Conservation (phyloP, 2,113 vertebrate genomes). For the Corythaixoides concolor region DNA sequence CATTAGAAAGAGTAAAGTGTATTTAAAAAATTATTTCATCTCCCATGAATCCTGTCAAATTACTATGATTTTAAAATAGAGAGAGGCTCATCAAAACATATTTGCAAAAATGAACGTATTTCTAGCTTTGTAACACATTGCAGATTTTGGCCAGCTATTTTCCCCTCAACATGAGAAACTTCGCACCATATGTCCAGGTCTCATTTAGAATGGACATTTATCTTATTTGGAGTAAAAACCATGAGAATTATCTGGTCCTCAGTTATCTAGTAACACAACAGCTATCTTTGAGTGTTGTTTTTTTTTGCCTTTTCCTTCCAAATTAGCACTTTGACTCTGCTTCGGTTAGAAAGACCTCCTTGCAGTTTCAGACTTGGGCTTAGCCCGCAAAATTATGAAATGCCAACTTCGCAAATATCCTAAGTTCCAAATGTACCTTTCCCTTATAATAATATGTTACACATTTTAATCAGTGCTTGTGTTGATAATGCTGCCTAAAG, state of each 20-base stretch:
- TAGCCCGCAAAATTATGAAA: not conserved
- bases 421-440: not conserved
- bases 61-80: not conserved
- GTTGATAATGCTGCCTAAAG: not conserved
- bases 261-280: not conserved
- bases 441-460: not conserved
- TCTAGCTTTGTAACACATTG: not conserved
- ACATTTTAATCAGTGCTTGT: not conserved
- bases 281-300: not conserved
- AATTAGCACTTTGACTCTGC: not conserved
- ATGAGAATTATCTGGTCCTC: not conserved
- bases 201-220: not conserved
- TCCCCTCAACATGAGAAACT: not conserved
- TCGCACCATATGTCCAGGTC: constrained; percentile 2
- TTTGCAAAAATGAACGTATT: not conserved
- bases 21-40: not conserved
- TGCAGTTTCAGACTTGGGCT: not conserved
- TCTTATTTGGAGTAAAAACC: not conserved
- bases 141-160: not conserved
- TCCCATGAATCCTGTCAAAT: not conserved
- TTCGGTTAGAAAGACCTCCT: not conserved
- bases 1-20: not conserved
- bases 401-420: not conserved
- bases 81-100: not conserved
- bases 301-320: not conserved